These are phyloP conservation scores for Brachyptera risi DNA, from an alignment of 2,888 invertebrate genomes.

Conservation along the genomic window DNA sequence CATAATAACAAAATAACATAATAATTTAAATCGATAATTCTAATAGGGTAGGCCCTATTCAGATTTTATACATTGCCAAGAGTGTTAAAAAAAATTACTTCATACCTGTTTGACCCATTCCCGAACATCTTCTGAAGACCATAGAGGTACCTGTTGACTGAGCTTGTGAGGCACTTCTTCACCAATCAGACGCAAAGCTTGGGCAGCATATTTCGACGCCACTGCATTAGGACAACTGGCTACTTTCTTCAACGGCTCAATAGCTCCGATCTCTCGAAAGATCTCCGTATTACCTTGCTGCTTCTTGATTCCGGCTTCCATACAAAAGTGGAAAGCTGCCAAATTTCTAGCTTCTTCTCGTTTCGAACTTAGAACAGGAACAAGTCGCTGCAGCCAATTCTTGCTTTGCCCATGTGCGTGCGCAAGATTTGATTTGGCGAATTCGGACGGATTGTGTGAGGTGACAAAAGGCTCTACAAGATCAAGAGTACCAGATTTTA, in stretches of 20 bases:
- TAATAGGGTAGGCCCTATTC: too few relatives aligned
- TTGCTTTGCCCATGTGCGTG: slow-evolving; percentile 96
- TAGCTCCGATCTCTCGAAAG: slow-evolving; percentile 91
- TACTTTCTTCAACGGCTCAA: slow-evolving; percentile 91
- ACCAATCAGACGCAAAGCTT: slow-evolving; percentile 86
- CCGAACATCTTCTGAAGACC: slow-evolving; percentile 94
- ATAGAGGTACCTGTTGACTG: slow-evolving; percentile 95
- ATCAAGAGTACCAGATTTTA: slow-evolving; percentile 93
- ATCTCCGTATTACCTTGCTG: slow-evolving; percentile 87
- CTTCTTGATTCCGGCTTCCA: slow-evolving; percentile 98
- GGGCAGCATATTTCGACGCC: slow-evolving; percentile 94
- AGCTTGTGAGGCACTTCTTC: slow-evolving; percentile 97
- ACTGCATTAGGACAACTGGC: slow-evolving; percentile 98
- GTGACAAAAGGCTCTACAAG: slow-evolving; percentile 96
- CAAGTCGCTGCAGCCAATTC: slow-evolving; percentile 88
- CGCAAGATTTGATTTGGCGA: slow-evolving; percentile 85
- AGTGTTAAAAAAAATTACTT: too few relatives aligned
- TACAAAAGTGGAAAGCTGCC: slow-evolving; percentile 97
- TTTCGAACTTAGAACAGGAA: slow-evolving; percentile 91
- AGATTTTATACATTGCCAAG: too few relatives aligned
- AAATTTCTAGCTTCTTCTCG: slow-evolving; percentile 93
- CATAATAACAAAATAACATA: background rate
- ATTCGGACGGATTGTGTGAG: slow-evolving; percentile 90
- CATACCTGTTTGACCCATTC: slow-evolving; percentile 92
- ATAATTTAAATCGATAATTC: too few relatives aligned